A percentile compares a stretch with the other conserved stretches of the same genome.
phyloP scores from a whole-genome alignment of 2,888 invertebrate species.

The Seladonia tumulorum region DNA sequence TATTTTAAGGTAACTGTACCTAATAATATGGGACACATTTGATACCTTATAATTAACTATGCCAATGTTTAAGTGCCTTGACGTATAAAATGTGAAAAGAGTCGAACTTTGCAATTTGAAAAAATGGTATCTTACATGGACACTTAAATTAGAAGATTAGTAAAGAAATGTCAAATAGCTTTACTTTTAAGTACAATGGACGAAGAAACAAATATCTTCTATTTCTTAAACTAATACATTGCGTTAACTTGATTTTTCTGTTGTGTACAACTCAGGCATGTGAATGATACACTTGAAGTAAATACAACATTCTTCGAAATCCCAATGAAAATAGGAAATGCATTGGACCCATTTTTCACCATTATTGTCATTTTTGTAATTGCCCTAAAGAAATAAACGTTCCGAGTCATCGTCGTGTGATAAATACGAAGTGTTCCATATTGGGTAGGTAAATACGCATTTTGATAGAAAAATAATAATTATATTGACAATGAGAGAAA shows the following conservation, averaged over 20 bases:
- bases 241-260: not conserved
- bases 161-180: too few species aligned
- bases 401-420: not conserved
- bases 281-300: not conserved
- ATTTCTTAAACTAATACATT: not conserved
- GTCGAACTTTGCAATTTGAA: too few species aligned
- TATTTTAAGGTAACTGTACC: not conserved
- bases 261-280: not conserved
- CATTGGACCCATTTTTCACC: not conserved
- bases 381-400: not conserved
- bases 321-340: not conserved
- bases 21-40: not conserved
- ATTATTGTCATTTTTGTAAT: not conserved
- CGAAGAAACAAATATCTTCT: not conserved
- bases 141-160: too few species aligned
- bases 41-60: too few species aligned
- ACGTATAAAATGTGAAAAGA: too few species aligned
- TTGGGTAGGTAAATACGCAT: not conserved
- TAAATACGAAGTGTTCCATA: not conserved
- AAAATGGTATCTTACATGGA: too few species aligned
- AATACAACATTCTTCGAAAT: not conserved
- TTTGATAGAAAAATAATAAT: not conserved
- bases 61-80: too few species aligned
- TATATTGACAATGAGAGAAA: too few species aligned
- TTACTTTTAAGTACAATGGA: not conserved